Evolutionary conservation across 2,888 invertebrate genomes (phyloP), one percentile per base, ranked within the genome.

Genomic region (Chelonus formosanus): DNA sequence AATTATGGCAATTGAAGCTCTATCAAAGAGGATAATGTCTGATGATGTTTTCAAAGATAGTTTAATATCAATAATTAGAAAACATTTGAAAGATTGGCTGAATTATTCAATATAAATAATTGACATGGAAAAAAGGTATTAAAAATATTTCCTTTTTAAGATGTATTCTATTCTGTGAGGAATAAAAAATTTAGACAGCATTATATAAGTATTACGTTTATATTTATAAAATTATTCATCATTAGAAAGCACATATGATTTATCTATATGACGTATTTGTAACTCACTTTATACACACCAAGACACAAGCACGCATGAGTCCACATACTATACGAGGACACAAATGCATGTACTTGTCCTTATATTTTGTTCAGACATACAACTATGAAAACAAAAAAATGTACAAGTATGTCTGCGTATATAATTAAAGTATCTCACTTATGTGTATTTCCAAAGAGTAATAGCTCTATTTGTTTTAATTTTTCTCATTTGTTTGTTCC

Each of bases 171-270:
- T 20, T 20, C 20, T 20, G 20, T 20, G 2, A 20, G 20, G 20
- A 20, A 20, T 20, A 20, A 20, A 62, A 36, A 35, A 56, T 63
- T 10, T 36, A 52, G 71, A 74, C 75, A 73, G 78, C 73, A 75
- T 69, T 73, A 76, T 72, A 75, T 80, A 78, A 75, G 76, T 80
- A 80, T 80, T 78, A 80, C 77, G 77, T 78, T 80, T 80, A 80
- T 80, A 81, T 82, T 82, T 82, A 81, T 81, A 81, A 82, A 82
- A 82, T 81, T 82, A 82, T 81, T 77, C 78, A 78, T 82, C 82
- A 78, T 82, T 80, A 81, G 80, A 82, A 82, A 80, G 81, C 82
- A 81, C 81, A 81, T 82, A 81, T 78, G 78, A 82, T 81, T 78
- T 78, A 81, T 77, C 78, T 80, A 78, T 80, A 79, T 79, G 81